phyloP scores from a whole-genome alignment of 2,888 invertebrate genomes.

The Plebejus melissa region DNA sequence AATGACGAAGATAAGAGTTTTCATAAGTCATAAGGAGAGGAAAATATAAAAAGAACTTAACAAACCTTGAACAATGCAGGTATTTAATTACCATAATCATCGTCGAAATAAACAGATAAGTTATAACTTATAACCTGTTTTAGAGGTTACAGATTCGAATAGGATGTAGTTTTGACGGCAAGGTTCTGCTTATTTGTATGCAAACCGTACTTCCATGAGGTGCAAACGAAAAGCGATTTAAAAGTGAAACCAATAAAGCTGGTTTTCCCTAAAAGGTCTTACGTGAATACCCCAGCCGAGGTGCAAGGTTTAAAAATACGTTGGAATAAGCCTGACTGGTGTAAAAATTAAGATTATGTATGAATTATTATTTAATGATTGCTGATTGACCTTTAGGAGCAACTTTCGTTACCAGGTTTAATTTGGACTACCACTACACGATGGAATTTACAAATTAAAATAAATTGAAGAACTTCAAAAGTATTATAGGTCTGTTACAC shows the following conservation, averaged over 20 bases:
- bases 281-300: not conserved
- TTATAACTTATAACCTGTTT: slow-evolving; percentile 19
- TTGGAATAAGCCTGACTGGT: not conserved
- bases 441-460: not conserved
- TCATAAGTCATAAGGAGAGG: not conserved
- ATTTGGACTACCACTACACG: not conserved
- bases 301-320: slow-evolving; percentile 6
- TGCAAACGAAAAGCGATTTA: slow-evolving; percentile 22
- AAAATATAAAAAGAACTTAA: not conserved
- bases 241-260: slow-evolving; percentile 12
- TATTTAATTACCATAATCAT: slow-evolving; percentile 11
- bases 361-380: not conserved
- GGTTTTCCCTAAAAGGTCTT: slow-evolving; percentile 15
- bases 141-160: slow-evolving; percentile 21
- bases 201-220: slow-evolving; percentile 11
- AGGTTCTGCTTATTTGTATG: slow-evolving; percentile 34
- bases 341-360: not conserved
- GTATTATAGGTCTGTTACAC: no score
- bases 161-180: slow-evolving; percentile 27
- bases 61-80: slow-evolving; percentile 8
- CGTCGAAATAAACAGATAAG: slow-evolving; percentile 5
- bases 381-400: not conserved
- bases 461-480: not conserved
- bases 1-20: not conserved
- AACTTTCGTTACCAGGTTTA: not conserved